phyloP scores from a whole-genome alignment of 2,113 vertebrate genomes.

The Lipophrys pholis region DNA sequence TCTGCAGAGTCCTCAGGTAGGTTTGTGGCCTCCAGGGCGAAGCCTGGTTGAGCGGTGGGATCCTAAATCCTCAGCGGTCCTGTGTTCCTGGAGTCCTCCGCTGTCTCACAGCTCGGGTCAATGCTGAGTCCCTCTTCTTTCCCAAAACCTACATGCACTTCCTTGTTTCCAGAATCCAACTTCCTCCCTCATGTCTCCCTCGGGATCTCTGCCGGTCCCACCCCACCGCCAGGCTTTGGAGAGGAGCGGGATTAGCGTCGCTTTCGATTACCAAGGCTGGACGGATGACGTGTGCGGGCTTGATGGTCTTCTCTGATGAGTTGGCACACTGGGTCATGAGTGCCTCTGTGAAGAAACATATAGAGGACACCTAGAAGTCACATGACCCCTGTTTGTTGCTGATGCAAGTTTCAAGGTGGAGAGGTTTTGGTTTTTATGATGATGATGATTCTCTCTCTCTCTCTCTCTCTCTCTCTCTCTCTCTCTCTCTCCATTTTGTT shows the following conservation, averaged over 20 bases:
- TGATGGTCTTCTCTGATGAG: constrained; percentile 66
- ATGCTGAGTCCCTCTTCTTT: constrained; percentile 10
- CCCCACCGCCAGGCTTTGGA: constrained; percentile 76
- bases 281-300: constrained; percentile 78
- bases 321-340: constrained; percentile 51
- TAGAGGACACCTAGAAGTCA: constrained; percentile 30
- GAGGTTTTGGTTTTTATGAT: constrained; percentile 11
- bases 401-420: not conserved
- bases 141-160: constrained; percentile 23
- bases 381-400: constrained; percentile 1
- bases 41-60: constrained; percentile 28
- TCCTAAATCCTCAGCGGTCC: constrained; percentile 22
- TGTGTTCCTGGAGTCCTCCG: constrained; percentile 17
- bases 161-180: constrained; percentile 28
- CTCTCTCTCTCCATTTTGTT: not conserved
- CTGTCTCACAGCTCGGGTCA: constrained; percentile 23
- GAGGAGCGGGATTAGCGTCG: constrained; percentile 83
- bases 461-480: not conserved
- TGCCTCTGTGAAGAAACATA: constrained; percentile 51
- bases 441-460: not conserved
- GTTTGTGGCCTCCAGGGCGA: constrained; percentile 79
- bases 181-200: constrained; percentile 58
- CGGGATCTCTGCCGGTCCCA: constrained; percentile 47
- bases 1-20: constrained; percentile 66
- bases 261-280: constrained; percentile 80